Base-by-base conservation (phyloP, 2,113 vertebrate genomes). In the Phodopus roborovskii region DNA sequence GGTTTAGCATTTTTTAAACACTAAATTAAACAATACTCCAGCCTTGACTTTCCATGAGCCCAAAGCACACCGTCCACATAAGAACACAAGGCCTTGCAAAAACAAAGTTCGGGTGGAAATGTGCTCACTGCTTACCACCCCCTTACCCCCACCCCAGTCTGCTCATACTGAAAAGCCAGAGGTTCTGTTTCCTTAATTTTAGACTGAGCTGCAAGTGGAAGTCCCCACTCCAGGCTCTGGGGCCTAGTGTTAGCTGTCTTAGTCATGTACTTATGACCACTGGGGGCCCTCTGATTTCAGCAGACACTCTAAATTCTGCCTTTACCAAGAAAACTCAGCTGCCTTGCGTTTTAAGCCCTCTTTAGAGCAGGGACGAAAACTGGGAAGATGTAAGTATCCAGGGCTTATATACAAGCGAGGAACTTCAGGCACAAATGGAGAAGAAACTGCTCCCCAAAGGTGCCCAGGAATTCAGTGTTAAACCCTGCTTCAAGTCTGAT, bases 341-440 rank as follows among this genome's bases (percentile, higher is more conserved):
- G 56, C 39, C 16, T 3, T 81, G 22, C 33, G 88, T 82, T 90
- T 96, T 81, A 79, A 81, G 96, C 16, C 53, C 93, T 90, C 64
- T 94, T 53, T 45, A 90, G 30, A 87, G 62, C 26, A 83, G 22
- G 50, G 17, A 74, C 13, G 92, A 56, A 89, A 79, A 42, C 7
- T 62, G 64, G 56, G 78, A 53, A 89, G 74, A 87, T 71, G 3
- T 78, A 36, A 87, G 26, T n/a, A 26, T 50, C 58, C 83, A 84
- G 42, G 82, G 56, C 19, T 95, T 93, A 83, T 2, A 56, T 19
- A 92, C 7, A 77, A 68, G 73, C 64, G 16, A 87, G 75, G 50
- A 84, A 92, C 71, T 73, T 7, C 75, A 12, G 28, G 71, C 39
- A 93, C 1, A 62, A 66, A 71, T 33, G 17, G 48, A 92, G 20